phyloP scores from a whole-genome alignment of 2,888 invertebrate genomes.

The Drosophila antonietae region DNA sequence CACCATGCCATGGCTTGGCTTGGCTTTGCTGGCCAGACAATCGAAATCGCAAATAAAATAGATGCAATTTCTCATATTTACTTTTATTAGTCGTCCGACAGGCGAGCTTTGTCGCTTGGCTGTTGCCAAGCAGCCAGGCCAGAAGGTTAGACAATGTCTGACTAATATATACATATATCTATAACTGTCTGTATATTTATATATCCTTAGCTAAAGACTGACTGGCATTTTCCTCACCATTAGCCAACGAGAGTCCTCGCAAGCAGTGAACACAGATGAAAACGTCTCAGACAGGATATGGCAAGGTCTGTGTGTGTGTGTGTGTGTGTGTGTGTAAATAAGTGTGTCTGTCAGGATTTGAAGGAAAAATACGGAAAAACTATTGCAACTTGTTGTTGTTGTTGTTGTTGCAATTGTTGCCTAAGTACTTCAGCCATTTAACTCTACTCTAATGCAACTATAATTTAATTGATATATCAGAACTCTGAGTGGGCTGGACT shows the following conservation, averaged over 20 bases:
- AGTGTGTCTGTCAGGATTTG: conserved; percentile 49
- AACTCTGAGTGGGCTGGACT: conserved; percentile 20
- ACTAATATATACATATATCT: conserved; percentile 24
- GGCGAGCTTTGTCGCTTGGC: conserved; percentile 14
- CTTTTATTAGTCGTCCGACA: conserved; percentile 52
- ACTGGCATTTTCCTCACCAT: conserved; percentile 45
- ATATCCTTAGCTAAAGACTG: conserved; percentile 30
- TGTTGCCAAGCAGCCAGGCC: conserved; percentile 40
- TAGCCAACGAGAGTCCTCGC: conserved; percentile 36
- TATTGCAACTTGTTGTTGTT: conserved; percentile 6
- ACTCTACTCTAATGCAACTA: conserved; percentile 17
- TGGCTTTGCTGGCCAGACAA: conserved; percentile 61
- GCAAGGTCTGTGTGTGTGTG: conserved; percentile 18
- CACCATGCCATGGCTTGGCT: neutral
- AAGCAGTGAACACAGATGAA: conserved; percentile 37
- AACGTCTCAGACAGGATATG: conserved; percentile 52
- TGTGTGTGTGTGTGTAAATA: conserved; percentile 45
- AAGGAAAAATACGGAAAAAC: neutral
- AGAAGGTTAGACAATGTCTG: conserved; percentile 68
- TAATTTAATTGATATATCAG: conserved; percentile 29
- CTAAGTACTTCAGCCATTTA: neutral
- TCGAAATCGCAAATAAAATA: conserved; percentile 56
- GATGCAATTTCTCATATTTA: conserved; percentile 72
- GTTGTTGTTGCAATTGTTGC: neutral
- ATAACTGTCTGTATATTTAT: conserved; percentile 5